These are phyloP conservation scores for Diploptera punctata DNA, from an alignment of 2,888 invertebrate genomes.

Conservation along the genomic window DNA sequence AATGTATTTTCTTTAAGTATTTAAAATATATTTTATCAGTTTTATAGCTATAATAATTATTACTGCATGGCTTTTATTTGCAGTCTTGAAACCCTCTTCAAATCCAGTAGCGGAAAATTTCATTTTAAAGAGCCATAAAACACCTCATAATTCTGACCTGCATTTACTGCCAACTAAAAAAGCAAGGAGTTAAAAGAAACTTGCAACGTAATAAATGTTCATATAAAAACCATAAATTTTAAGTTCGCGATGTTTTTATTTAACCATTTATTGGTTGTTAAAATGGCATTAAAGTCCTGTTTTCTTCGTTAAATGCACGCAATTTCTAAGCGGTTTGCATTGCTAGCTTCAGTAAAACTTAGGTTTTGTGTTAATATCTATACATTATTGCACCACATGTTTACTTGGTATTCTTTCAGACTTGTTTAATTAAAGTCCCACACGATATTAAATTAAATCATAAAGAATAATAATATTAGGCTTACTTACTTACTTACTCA, in stretches of 20 bases:
- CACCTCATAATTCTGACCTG: slow-evolving; percentile 10
- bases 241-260: background rate
- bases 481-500: too few species aligned
- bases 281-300: slow-evolving; percentile 4
- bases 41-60: background rate
- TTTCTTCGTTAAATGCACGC: too few species aligned
- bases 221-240: background rate
- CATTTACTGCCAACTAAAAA: background rate
- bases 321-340: too few species aligned
- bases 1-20: too few species aligned
- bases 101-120: background rate
- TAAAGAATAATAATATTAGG: too few species aligned
- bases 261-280: slow-evolving; percentile 16
- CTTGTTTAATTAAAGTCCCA: too few species aligned
- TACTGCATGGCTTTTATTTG: background rate
- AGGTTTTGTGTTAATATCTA: too few species aligned
- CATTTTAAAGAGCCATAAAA: slow-evolving; percentile 20
- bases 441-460: too few species aligned
- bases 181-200: background rate
- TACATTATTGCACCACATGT: too few species aligned
- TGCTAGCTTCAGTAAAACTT: too few species aligned
- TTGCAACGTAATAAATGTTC: background rate
- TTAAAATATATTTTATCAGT: too few species aligned
- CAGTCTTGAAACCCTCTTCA: background rate
- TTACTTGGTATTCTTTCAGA: too few species aligned